Evolutionary conservation across 2,888 invertebrate genomes (phyloP).

Genomic region (Tryphoninae sp.): DNA sequence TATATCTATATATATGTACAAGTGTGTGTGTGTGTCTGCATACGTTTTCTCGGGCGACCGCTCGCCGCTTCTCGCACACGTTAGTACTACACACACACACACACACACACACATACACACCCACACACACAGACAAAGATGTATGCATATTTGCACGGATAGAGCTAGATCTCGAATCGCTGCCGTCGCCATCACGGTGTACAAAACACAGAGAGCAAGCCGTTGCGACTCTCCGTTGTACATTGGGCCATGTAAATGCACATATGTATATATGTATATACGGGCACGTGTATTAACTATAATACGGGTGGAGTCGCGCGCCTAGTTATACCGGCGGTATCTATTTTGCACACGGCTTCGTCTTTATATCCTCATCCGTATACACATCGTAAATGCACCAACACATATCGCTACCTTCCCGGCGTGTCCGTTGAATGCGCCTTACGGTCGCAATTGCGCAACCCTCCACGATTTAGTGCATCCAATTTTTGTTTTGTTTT

Average conservation of each 20-base stretch:
- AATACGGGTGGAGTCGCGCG: conserved; percentile 50
- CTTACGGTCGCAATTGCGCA: conserved; percentile 61
- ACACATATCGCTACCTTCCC: conserved; percentile 37
- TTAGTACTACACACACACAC: not conserved
- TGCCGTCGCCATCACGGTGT: conserved; percentile 41
- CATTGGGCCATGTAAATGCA: not conserved
- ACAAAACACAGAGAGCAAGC: conserved; percentile 30
- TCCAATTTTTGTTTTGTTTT: conserved; percentile 59
- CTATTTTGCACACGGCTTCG: conserved; percentile 1
- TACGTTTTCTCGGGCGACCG: conserved; percentile 27
- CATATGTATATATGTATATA: not conserved
- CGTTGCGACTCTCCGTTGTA: not conserved
- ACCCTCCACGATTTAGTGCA: conserved; percentile 64
- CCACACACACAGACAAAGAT: not conserved
- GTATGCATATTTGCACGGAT: not conserved
- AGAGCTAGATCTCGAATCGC: not conserved
- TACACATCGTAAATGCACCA: conserved; percentile 10
- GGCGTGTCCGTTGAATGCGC: conserved; percentile 59
- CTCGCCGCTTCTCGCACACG: not conserved
- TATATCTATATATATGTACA: not conserved
- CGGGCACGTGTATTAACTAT: conserved; percentile 1
- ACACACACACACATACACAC: not conserved
- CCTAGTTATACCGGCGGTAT: conserved; percentile 49
- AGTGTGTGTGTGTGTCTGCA: conserved; percentile 29
- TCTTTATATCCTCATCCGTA: conserved; percentile 13